phyloP scores from a whole-genome alignment of 2,113 vertebrate genomes.

The Gasterosteus nipponicus region DNA sequence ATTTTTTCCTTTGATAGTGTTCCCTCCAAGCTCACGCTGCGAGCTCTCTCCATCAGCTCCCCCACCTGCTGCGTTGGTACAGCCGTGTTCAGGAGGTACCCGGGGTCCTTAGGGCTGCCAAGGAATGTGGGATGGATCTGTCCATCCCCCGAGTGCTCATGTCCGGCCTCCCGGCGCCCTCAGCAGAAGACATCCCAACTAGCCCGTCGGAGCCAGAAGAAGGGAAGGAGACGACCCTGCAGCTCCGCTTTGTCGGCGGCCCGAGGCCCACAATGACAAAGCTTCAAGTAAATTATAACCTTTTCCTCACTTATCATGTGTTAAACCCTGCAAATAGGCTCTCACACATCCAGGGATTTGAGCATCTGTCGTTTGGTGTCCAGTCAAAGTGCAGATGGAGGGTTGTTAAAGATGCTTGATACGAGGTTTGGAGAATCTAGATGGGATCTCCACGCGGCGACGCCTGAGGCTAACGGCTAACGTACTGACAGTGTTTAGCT shows the following conservation, averaged over 20 bases:
- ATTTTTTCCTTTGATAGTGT: constrained; percentile 72
- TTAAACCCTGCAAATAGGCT: constrained; percentile 18
- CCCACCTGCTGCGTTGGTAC: constrained; percentile 90
- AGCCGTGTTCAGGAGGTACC: constrained; percentile 88
- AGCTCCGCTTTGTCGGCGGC: constrained; percentile 88
- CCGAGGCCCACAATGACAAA: constrained; percentile 96
- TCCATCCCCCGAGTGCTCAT: constrained; percentile 64
- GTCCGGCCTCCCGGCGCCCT: constrained; percentile 8
- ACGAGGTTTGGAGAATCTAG: neutral
- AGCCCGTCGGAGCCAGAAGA: constrained; percentile 61
- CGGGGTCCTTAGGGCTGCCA: constrained; percentile 83
- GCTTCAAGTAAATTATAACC: constrained; percentile 86
- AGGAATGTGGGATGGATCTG: constrained; percentile 85
- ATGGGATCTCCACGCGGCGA: neutral
- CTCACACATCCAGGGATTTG: constrained; percentile 5
- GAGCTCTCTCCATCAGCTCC: constrained; percentile 78
- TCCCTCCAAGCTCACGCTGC: constrained; percentile 77
- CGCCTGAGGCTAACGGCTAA: neutral
- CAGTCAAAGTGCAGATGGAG: constrained; percentile 24
- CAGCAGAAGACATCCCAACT: neutral
- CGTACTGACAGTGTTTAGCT: neutral
- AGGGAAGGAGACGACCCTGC: constrained; percentile 58
- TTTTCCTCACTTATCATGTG: constrained; percentile 20
- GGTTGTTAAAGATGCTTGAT: constrained; percentile 31
- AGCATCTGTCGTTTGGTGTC: constrained; percentile 7